Conservation (phyloP, 2,888 invertebrate genomes). For the Caenorhabditis sp. region DNA sequence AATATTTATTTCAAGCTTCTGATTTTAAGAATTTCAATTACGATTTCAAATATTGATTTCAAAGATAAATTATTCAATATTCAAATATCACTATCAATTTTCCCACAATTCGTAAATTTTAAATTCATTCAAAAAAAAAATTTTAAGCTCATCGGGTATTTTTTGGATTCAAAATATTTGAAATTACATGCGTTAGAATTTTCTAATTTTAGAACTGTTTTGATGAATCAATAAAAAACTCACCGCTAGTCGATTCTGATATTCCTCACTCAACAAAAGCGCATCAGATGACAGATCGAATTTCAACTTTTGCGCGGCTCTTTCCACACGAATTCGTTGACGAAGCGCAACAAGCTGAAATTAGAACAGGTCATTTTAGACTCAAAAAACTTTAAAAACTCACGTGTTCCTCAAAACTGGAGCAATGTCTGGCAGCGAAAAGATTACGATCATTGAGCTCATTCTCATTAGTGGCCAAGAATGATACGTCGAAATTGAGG, state of each 20-base stretch:
- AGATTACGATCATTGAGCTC: slow-evolving; percentile 5
- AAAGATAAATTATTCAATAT: too few relatives aligned
- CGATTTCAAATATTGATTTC: too few relatives aligned
- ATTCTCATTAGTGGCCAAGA: not conserved
- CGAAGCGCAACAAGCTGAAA: slow-evolving; percentile 18
- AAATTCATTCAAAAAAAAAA: too few relatives aligned
- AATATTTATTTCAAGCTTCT: too few relatives aligned
- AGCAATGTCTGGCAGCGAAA: slow-evolving; percentile 78
- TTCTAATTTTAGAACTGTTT: too few relatives aligned
- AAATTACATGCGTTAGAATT: too few relatives aligned
- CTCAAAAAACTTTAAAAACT: slow-evolving; percentile 13
- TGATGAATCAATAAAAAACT: not conserved
- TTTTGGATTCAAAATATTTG: too few relatives aligned
- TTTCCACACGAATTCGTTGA: slow-evolving; percentile 71
- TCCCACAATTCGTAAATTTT: too few relatives aligned
- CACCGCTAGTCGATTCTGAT: slow-evolving; percentile 78
- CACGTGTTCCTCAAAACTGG: slow-evolving; percentile 80
- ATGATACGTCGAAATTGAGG: not conserved
- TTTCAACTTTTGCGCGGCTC: slow-evolving; percentile 80
- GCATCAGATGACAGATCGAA: slow-evolving; percentile 84
- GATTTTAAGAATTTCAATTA: too few relatives aligned
- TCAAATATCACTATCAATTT: too few relatives aligned
- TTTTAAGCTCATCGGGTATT: too few relatives aligned
- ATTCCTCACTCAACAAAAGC: slow-evolving; percentile 87
- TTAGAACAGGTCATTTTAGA: not conserved